phyloP scores from a whole-genome alignment of 2,888 invertebrate genomes.

The Sesia apiformis region DNA sequence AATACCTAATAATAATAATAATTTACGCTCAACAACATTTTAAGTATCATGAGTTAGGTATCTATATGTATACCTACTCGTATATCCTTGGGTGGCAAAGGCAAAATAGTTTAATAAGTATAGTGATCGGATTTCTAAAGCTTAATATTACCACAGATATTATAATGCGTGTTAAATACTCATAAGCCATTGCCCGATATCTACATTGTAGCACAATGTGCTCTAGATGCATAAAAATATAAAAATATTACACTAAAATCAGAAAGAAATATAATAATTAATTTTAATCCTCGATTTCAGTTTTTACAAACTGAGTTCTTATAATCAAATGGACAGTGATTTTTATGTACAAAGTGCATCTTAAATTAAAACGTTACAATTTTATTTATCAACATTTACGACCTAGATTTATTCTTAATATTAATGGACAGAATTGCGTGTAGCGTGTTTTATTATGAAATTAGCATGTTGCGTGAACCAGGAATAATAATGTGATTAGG shows the following conservation, averaged over 20 bases:
- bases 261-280: background rate
- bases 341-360: constrained; percentile 53
- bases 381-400: constrained; percentile 39
- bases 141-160: background rate
- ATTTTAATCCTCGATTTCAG: background rate
- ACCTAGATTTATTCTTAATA: constrained; percentile 42
- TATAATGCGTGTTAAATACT: background rate
- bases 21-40: constrained; percentile 23
- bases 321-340: constrained; percentile 51
- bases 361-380: constrained; percentile 42
- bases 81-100: background rate
- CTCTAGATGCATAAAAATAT: constrained; percentile 1
- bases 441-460: constrained; percentile 48
- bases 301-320: background rate
- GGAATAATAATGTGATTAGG: constrained; percentile 4
- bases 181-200: background rate
- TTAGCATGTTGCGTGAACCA: constrained; percentile 33
- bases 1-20: background rate
- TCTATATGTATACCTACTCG: background rate
- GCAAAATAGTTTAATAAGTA: background rate
- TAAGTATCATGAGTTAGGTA: background rate
- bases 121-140: background rate
- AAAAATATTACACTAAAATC: no score
- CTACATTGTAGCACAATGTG: background rate
- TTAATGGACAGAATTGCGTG: constrained; percentile 73